Evolutionary conservation across 2,888 invertebrate species (phyloP).

Genomic region (Lasius fuliginosus): DNA sequence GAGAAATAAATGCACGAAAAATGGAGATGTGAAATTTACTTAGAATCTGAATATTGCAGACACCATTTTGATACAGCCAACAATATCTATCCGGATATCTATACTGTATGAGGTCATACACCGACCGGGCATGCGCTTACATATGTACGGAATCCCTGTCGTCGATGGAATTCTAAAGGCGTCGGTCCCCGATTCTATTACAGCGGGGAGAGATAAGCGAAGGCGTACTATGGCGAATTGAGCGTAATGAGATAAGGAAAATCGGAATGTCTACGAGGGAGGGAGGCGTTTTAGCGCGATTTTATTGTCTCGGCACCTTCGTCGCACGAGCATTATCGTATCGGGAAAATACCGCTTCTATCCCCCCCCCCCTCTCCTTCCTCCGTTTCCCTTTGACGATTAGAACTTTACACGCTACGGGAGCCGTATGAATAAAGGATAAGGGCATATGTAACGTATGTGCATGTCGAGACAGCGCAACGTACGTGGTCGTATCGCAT

Average conservation of each 20-base stretch:
- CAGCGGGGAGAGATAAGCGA: constrained; percentile 6
- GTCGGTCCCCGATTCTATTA: not conserved
- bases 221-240: not conserved
- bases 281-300: constrained; percentile 16
- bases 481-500: constrained; percentile 67
- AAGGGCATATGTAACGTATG: constrained; percentile 55
- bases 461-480: constrained; percentile 47
- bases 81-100: not conserved
- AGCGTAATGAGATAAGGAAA: constrained; percentile 37
- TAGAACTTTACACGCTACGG: constrained; percentile 55
- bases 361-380: not conserved
- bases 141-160: not conserved
- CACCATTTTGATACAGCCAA: not conserved
- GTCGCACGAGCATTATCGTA: constrained; percentile 33
- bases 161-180: not conserved
- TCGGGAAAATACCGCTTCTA: constrained; percentile 29
- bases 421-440: constrained; percentile 66
- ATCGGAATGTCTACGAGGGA: not conserved
- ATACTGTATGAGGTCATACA: not conserved
- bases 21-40: not conserved
- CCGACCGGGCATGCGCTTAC: too few relatives aligned
- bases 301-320: constrained; percentile 27
- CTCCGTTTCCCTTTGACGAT: constrained; percentile 52
- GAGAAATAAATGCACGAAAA: not conserved
- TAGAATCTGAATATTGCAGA: not conserved